Evolutionary conservation across 30 jellyfish, hydroid and myxozoan species (phyloP).

Genomic region (Rhopilema esculentum): DNA sequence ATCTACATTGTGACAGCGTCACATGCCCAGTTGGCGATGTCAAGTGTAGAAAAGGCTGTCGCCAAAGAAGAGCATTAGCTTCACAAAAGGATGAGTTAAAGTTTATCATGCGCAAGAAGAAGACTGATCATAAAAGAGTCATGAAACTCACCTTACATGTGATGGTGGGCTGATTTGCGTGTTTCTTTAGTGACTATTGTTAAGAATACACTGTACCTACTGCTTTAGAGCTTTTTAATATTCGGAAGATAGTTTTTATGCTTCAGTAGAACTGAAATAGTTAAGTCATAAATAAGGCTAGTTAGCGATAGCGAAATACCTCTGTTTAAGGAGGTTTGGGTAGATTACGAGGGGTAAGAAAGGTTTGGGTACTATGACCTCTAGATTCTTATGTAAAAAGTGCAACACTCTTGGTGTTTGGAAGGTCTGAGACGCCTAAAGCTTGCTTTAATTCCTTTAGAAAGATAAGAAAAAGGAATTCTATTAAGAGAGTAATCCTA

Average conservation of each 20-base stretch:
- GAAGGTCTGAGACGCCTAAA: no score
- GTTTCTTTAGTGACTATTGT: neutral
- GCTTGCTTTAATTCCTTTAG: no score
- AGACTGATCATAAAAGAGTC: conserved; percentile 8
- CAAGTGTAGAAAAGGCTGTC: conserved; percentile 8
- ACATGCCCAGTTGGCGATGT: conserved; percentile 39
- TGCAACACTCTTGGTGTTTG: no score
- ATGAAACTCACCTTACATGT: conserved; percentile 39
- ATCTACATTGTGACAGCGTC: conserved; percentile 56
- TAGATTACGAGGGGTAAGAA: no score
- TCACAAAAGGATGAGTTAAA: neutral
- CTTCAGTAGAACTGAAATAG: no score
- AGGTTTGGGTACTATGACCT: no score
- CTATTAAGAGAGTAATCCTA: no score
- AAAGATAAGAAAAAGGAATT: no score
- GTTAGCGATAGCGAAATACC: no score
- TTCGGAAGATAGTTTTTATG: neutral
- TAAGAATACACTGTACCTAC: neutral
- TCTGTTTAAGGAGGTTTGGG: no score
- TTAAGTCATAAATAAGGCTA: no score
- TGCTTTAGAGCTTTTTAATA: neutral
- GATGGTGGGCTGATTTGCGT: conserved; percentile 8
- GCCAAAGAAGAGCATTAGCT: conserved; percentile 16
- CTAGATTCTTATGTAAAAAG: no score
- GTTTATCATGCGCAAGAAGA: conserved; percentile 24